A percentile compares a stretch with the other conserved stretches of the same genome.
Conservation (phyloP, 2,888 invertebrate genomes). For the Euplagia quadripunctaria region DNA sequence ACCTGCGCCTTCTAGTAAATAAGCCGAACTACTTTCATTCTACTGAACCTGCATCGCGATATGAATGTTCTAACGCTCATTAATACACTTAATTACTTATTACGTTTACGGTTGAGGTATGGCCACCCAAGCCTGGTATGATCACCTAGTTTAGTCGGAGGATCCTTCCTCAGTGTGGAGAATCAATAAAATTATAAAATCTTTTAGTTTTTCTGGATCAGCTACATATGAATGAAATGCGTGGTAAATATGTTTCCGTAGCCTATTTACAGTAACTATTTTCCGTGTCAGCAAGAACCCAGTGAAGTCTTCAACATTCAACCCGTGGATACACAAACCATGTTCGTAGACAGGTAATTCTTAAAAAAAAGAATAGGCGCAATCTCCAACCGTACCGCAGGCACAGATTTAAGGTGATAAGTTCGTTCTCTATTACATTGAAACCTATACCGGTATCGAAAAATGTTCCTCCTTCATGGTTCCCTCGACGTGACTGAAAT, state of each 20-base stretch:
- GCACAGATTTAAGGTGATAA: conserved; percentile 21
- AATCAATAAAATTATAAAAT: not conserved
- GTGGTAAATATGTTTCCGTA: not conserved
- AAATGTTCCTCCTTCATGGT: conserved; percentile 21
- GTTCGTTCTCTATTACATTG: conserved; percentile 12
- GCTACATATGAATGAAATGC: not conserved
- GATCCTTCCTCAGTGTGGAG: not conserved
- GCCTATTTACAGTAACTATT: not conserved
- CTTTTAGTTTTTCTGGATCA: not conserved
- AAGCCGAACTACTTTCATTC: too few species aligned
- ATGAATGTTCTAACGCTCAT: not conserved
- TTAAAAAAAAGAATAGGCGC: conserved; percentile 2
- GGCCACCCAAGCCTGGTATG: not conserved
- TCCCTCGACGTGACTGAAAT: conserved; percentile 20
- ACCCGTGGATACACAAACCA: not conserved
- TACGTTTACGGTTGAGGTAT: not conserved
- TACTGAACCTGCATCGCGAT: not conserved
- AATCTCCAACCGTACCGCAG: not conserved
- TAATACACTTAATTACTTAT: not conserved
- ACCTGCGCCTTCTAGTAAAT: too few species aligned
- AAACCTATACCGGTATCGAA: conserved; percentile 21
- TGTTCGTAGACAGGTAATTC: not conserved
- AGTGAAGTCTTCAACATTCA: conserved; percentile 1
- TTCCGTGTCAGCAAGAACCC: not conserved
- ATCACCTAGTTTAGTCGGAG: not conserved